Base-by-base conservation (phyloP, 2,113 vertebrate species). In the Asarcornis scutulata region DNA sequence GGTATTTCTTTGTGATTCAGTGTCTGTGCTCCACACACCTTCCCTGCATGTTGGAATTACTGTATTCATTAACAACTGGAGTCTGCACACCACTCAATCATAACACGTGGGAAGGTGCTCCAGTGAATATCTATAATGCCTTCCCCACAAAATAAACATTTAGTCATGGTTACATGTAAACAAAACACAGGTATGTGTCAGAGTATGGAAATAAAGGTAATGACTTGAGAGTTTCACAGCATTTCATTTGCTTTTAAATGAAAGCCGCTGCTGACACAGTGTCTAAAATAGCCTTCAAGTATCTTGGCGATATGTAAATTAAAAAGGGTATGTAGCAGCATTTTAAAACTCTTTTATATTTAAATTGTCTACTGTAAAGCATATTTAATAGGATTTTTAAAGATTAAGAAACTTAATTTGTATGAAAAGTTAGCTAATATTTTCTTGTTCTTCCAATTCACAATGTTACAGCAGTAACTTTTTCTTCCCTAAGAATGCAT, bases 81-180 rank as follows among this genome's bases (percentile, higher is more conserved):
- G 9, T 25, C 14, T 62, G 71, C 55, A 73, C 55, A 74, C 11
- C 6, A 34, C 16, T 36, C 75, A 40, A 13, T 69, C 44, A 12
- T 15, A 38, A 36, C 26, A 62, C 1, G 1, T 0, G 3, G 17
- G 25, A 67, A 3, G 16, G 8, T 42, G 27, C 6, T 46, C 22
- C 44, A n/a, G 11, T 55, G 71, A 79, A 68, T 3, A 7, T 4
- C 21, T 93, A 2, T 26, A 48, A 31, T 22, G 14, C 10, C 11
- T 29, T 67, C 6, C 17, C 26, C 31, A 38, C 6, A 53, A 64
- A 91, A 76, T 3, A 9, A 76, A 77, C 11, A 27, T 6, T 21
- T 55, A 83, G 21, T 29, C 12, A n/a, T 13, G 3, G 7, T 40
- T 56, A 32, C 79, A 11, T 38, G 23, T 25, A 87, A 87, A 60